A percentile compares a stretch with the other conserved stretches of the same genome.
phyloP scores from a whole-genome alignment of 2,888 invertebrate species.

The Chalcis sispes region DNA sequence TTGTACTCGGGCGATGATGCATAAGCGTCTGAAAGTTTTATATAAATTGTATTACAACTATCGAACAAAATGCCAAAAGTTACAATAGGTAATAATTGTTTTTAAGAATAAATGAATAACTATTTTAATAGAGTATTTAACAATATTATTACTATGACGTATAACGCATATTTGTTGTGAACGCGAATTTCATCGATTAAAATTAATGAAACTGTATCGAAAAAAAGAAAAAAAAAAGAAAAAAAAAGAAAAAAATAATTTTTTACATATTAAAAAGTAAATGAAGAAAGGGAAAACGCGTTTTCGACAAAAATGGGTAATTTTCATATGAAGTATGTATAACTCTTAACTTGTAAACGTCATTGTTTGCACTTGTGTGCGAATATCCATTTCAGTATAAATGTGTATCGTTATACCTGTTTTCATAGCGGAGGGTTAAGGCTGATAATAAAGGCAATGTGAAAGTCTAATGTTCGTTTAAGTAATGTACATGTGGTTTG shows the following conservation, averaged over 20 bases:
- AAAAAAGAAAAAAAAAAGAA: too few relatives aligned
- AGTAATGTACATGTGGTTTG: too few relatives aligned
- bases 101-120: slow-evolving; percentile 30
- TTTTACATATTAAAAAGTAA: background rate
- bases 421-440: slow-evolving; percentile 54
- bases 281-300: slow-evolving; percentile 4
- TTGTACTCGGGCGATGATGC: too few relatives aligned
- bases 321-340: background rate
- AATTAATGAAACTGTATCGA: too few relatives aligned
- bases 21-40: too few relatives aligned
- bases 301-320: slow-evolving; percentile 11
- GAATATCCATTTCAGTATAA: slow-evolving; percentile 16
- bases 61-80: slow-evolving; percentile 43
- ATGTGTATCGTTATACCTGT: slow-evolving; percentile 39
- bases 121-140: slow-evolving; percentile 39
- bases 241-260: slow-evolving; percentile 20
- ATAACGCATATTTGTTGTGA: too few relatives aligned
- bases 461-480: slow-evolving; percentile 17
- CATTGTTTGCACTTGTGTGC: background rate
- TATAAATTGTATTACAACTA: too few relatives aligned
- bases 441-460: slow-evolving; percentile 51
- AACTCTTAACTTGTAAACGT: slow-evolving; percentile 4
- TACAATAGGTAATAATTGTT: slow-evolving; percentile 35
- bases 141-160: slow-evolving; percentile 15
- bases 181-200: too few relatives aligned